A percentile compares a stretch with the other conserved stretches of the same genome.
Evolutionary conservation across 2,797 vertebrate genomes (phyloP).

Genomic region (Mycteria americana): DNA sequence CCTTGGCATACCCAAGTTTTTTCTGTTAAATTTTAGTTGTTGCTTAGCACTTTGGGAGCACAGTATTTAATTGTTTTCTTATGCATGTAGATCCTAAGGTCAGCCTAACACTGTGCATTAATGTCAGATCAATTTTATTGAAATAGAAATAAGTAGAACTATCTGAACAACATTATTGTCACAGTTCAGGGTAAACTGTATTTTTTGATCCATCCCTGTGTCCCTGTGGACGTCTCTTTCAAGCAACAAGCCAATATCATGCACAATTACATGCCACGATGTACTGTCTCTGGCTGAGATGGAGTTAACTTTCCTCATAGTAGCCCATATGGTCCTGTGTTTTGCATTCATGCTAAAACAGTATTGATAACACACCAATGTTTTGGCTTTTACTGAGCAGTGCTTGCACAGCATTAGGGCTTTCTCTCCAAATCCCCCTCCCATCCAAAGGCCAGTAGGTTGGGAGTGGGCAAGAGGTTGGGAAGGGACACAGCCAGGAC

Average conservation of each 20-base stretch:
- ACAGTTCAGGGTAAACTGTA: neutral
- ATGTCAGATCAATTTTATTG: neutral
- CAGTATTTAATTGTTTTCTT: neutral
- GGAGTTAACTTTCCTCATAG: neutral
- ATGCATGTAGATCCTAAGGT: neutral
- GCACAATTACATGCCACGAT: neutral
- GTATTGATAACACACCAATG: neutral
- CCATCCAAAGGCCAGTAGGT: neutral
- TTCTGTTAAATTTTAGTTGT: neutral
- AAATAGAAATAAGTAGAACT: neutral
- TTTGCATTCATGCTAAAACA: neutral
- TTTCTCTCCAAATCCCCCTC: neutral
- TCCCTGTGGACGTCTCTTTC: neutral
- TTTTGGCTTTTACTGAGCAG: neutral
- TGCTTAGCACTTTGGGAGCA: neutral
- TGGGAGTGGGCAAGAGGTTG: neutral
- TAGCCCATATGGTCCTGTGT: neutral
- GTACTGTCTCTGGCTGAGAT: neutral
- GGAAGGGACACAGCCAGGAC: neutral
- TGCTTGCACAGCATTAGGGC: neutral
- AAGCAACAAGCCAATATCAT: neutral
- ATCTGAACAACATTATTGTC: neutral
- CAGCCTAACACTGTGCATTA: neutral
- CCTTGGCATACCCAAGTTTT: fast-evolving
- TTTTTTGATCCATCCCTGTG: neutral